Base-by-base conservation (phyloP, 37 sponge, comb jelly and placozoan genomes). In the Axinella damicornis region DNA sequence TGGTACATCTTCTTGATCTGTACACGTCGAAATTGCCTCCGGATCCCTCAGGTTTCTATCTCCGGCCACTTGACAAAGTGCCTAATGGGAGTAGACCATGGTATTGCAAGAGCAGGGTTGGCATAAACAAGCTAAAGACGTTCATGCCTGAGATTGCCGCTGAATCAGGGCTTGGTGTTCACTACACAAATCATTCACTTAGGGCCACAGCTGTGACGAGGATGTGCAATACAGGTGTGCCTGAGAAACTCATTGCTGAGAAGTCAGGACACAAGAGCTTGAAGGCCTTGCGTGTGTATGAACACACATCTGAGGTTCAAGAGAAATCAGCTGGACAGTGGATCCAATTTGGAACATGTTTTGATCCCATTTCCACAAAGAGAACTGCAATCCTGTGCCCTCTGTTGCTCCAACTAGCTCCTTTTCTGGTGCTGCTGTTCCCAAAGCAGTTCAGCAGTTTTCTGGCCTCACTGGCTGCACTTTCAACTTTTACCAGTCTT, bases 141-240 rank as follows among this genome's bases (percentile, higher is more conserved):
- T 25, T 78, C 22, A 0, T 78, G 11, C 73, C 87, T n/a, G 62
- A 80, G n/a, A 16, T 87, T n/a, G 21, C 22, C 30, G 35, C 31
- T 18, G 74, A 80, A 32, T 17, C 80, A 38, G 87, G 75, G 11
- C 11, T 71, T 41, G 59, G 38, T 73, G 81, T 80, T 2, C 65
- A 30, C 12, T 85, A 85, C 65, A 77, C 86, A 35, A 85, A 85
- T 59, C 86, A 77, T 38, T 70, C 71, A 20, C 53, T 85, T 6
- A 6, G 86, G 9, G 86, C 88, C 24, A 88, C 82, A 40, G 74
- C 88, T 66, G 54, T 54, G 32, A 87, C 76, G 33, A 54, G 81
- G 6, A 88, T 88, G 88, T 88, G 56, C 38, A 22, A 46, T 0
- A 66, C 20, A 21, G 82, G 81, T 56, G 82, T 88, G 1, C 84